phyloP scores from a whole-genome alignment of 2,888 invertebrate genomes.

The Catocala sponsa region DNA sequence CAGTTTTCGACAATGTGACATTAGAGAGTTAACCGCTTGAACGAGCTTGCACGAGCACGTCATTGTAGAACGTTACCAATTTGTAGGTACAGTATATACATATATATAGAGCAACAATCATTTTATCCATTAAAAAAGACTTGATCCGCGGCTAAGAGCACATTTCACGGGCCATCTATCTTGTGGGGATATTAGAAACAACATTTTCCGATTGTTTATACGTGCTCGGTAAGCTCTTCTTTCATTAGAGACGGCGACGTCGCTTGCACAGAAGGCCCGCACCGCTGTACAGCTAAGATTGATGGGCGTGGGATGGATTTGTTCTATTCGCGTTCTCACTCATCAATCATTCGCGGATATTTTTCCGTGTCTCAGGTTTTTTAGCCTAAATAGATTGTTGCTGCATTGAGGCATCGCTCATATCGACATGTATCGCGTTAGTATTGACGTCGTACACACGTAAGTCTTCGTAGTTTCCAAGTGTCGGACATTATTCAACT shows the following conservation, averaged over 20 bases:
- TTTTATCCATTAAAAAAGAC: constrained; percentile 49
- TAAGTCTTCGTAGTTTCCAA: constrained; percentile 40
- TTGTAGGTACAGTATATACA: constrained; percentile 9
- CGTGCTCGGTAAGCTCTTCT: constrained; percentile 84
- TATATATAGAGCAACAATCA: constrained; percentile 44
- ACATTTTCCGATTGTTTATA: constrained; percentile 85
- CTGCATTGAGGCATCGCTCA: constrained; percentile 73
- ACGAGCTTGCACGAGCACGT: constrained; percentile 19
- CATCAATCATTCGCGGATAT: constrained; percentile 87
- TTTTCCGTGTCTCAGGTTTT: constrained; percentile 87
- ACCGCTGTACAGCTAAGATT: constrained; percentile 76
- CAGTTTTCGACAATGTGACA: constrained; percentile 41
- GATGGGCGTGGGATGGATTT: constrained; percentile 85
- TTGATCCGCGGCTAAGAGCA: constrained; percentile 56
- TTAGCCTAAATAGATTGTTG: constrained; percentile 86
- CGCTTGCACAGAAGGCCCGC: constrained; percentile 74
- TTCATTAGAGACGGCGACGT: constrained; percentile 83
- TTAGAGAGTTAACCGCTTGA: constrained; percentile 39
- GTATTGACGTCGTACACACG: constrained; percentile 60
- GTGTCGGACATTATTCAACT: constrained; percentile 47
- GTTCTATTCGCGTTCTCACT: constrained; percentile 85
- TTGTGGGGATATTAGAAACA: constrained; percentile 81
- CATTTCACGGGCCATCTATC: constrained; percentile 78
- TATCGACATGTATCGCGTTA: constrained; percentile 76
- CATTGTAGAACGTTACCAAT: not conserved